phyloP scores from a whole-genome alignment of 2,797 vertebrate genomes.

The Mastacembelus armatus region DNA sequence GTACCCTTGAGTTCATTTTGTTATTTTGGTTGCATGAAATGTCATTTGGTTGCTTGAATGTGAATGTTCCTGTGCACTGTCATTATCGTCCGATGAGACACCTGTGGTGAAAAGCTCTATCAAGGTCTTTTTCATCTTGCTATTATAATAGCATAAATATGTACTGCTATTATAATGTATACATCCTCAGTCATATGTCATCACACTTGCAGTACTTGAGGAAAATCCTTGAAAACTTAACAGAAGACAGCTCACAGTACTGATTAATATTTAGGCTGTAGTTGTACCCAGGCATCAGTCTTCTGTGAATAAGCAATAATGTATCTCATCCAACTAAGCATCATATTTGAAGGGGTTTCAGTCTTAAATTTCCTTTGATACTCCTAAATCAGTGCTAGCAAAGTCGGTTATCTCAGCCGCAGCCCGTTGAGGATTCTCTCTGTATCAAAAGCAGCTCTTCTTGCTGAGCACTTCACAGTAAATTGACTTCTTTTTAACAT shows the following conservation, averaged over 20 bases:
- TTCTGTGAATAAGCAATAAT: slow-evolving; percentile 50
- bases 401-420: slow-evolving; percentile 30
- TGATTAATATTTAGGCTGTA: slow-evolving; percentile 42
- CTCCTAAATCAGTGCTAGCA: slow-evolving; percentile 43
- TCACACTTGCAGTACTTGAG: too few species aligned
- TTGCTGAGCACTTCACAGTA: slow-evolving; percentile 11
- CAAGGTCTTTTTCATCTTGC: too few species aligned
- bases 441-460: slow-evolving; percentile 21
- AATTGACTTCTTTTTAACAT: slow-evolving; percentile 16
- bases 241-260: slow-evolving; percentile 18
- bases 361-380: slow-evolving; percentile 54
- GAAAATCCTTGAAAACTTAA: slow-evolving; percentile 27
- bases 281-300: slow-evolving; percentile 42
- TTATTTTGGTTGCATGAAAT: too few species aligned
- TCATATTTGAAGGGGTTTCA: slow-evolving; percentile 46
- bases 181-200: too few species aligned
- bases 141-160: too few species aligned
- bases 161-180: too few species aligned
- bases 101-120: too few species aligned
- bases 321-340: slow-evolving; percentile 39
- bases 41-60: too few species aligned
- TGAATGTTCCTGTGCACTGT: too few species aligned
- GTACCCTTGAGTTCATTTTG: too few species aligned
- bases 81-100: too few species aligned
- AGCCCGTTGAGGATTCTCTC: slow-evolving; percentile 1